Percentiles rank a stretch among this genome's conserved stretches.
phyloP scores from a whole-genome alignment of 2,888 invertebrate genomes.

The Spilosoma lubricipeda region DNA sequence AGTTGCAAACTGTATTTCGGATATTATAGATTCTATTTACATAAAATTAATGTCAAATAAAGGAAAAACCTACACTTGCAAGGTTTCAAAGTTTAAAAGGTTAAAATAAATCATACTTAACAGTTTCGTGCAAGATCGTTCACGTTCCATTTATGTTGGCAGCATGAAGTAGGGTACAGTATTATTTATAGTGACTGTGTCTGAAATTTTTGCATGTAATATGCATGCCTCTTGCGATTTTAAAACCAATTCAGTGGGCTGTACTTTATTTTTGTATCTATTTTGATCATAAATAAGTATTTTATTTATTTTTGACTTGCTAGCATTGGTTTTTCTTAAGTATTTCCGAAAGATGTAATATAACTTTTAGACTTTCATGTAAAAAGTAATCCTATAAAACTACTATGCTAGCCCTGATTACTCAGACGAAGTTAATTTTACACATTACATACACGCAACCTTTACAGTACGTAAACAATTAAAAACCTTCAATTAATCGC shows the following conservation, averaged over 20 bases:
- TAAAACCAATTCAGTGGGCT: conserved; percentile 28
- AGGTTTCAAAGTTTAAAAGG: conserved; percentile 41
- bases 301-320: background rate
- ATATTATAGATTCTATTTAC: background rate
- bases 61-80: background rate
- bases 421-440: background rate
- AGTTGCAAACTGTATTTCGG: background rate
- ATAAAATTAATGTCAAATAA: too few species aligned
- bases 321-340: background rate
- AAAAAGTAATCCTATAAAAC: background rate
- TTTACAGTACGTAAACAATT: background rate
- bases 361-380: background rate
- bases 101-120: conserved; percentile 52
- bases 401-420: background rate
- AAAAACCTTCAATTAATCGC: background rate
- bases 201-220: conserved; percentile 53
- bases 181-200: conserved; percentile 48
- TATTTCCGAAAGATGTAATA: background rate
- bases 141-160: conserved; percentile 49
- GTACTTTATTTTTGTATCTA: background rate
- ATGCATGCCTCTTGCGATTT: conserved; percentile 40
- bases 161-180: conserved; percentile 50
- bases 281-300: background rate
- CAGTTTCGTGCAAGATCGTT: conserved; percentile 55
- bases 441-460: conserved; percentile 1